phyloP scores from a whole-genome alignment of 2,888 invertebrate genomes.

The Enoplolaimus lenunculus region DNA sequence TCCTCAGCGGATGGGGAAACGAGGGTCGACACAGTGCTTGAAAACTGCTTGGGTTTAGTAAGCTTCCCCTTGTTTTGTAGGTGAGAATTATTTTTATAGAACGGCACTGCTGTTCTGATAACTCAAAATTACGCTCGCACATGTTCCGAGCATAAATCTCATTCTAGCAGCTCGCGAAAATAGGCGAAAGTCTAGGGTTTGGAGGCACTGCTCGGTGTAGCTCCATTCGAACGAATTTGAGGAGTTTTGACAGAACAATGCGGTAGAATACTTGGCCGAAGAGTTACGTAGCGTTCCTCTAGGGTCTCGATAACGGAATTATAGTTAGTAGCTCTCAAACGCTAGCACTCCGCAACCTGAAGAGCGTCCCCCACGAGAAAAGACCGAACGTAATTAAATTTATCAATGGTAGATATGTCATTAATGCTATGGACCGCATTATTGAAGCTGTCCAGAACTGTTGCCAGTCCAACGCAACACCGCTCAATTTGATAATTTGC shows the following conservation, averaged over 20 bases:
- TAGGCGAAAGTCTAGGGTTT: neutral
- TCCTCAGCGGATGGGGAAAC: neutral
- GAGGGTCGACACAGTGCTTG: neutral
- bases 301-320: neutral
- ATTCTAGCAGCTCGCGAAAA: neutral
- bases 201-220: neutral
- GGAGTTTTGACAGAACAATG: constrained; percentile 5
- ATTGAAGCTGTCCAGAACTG: neutral
- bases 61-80: neutral
- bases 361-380: constrained; percentile 10
- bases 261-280: constrained; percentile 9
- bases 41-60: neutral
- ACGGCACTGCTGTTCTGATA: neutral
- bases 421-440: constrained; percentile 3
- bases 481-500: neutral
- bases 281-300: neutral
- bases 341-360: neutral
- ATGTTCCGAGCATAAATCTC: constrained; percentile 8
- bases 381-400: neutral
- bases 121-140: neutral
- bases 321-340: neutral
- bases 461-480: neutral
- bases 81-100: neutral
- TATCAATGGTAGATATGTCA: neutral
- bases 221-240: constrained; percentile 13